These are phyloP conservation scores for Tortrix viridana DNA, from an alignment of 2,888 invertebrate genomes.

Conservation along the genomic window DNA sequence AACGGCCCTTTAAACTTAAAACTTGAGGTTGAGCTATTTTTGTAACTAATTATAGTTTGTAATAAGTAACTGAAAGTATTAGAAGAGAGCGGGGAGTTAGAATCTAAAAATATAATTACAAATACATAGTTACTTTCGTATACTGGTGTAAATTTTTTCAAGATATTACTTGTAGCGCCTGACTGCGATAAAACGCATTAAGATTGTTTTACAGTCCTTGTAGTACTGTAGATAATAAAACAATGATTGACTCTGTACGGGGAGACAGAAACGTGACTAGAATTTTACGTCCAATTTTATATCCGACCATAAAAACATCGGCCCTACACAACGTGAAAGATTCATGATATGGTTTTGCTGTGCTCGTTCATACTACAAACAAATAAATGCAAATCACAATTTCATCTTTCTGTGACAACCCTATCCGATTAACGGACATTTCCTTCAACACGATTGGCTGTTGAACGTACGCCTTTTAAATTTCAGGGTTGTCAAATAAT, in stretches of 20 bases:
- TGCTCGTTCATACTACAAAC: slow-evolving; percentile 49
- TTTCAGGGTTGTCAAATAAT: slow-evolving; percentile 2
- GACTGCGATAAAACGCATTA: slow-evolving; percentile 28
- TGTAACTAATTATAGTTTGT: slow-evolving; percentile 2
- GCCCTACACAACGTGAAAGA: slow-evolving; percentile 63
- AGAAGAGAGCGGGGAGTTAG: too few species aligned
- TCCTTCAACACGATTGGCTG: neutral
- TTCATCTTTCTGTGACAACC: slow-evolving; percentile 13
- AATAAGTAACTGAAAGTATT: too few species aligned
- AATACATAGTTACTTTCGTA: too few species aligned
- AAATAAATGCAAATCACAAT: slow-evolving; percentile 8
- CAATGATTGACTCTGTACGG: slow-evolving; percentile 76
- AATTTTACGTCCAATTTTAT: slow-evolving; percentile 76
- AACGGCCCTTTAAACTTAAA: slow-evolving; percentile 39
- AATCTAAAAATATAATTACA: too few species aligned
- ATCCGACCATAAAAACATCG: slow-evolving; percentile 68
- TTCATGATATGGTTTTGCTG: slow-evolving; percentile 62
- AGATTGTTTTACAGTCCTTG: slow-evolving; percentile 48
- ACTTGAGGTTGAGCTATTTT: slow-evolving; percentile 28
- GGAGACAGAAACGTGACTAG: slow-evolving; percentile 65
- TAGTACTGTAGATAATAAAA: slow-evolving; percentile 69
- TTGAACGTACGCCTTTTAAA: neutral
- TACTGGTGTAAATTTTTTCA: too few species aligned
- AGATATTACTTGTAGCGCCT: slow-evolving; percentile 28
- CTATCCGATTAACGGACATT: slow-evolving; percentile 1